phyloP scores from a whole-genome alignment of 2,888 invertebrate species.

The Dyspetes luteomarginatus region DNA sequence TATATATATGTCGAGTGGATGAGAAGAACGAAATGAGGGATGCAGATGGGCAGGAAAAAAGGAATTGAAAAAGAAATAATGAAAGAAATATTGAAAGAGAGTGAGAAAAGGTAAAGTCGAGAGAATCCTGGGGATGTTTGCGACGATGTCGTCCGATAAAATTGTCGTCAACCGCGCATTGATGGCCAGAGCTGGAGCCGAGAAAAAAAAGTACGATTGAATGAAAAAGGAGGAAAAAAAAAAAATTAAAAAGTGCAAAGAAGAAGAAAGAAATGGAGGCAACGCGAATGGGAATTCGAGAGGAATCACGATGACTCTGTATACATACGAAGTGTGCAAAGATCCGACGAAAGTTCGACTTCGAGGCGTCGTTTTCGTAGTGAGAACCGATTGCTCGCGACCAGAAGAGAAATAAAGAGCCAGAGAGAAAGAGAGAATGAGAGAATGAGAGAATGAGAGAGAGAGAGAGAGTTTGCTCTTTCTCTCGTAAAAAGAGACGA shows the following conservation, averaged over 20 bases:
- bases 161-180: conserved; percentile 53
- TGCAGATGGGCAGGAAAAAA: conserved; percentile 3
- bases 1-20: not conserved
- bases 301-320: not conserved
- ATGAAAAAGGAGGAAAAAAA: not conserved
- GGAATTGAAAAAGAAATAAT: not conserved
- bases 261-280: conserved; percentile 12
- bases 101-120: conserved; percentile 12
- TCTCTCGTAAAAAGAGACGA: conserved; percentile 13
- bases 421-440: not conserved
- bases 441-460: not conserved
- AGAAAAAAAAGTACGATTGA: conserved; percentile 1
- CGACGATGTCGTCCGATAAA: conserved; percentile 36
- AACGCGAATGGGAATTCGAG: conserved; percentile 1
- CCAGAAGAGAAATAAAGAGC: not conserved
- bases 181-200: conserved; percentile 15
- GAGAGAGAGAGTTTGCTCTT: conserved; percentile 22
- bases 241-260: not conserved
- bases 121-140: conserved; percentile 18
- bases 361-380: not conserved
- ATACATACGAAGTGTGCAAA: conserved; percentile 9
- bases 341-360: conserved; percentile 14
- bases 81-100: conserved; percentile 12
- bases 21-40: conserved; percentile 19
- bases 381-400: not conserved